These are phyloP conservation scores for Caenorhabditis sp. DNA, from an alignment of 2,888 invertebrate genomes.

Conservation along the genomic window DNA sequence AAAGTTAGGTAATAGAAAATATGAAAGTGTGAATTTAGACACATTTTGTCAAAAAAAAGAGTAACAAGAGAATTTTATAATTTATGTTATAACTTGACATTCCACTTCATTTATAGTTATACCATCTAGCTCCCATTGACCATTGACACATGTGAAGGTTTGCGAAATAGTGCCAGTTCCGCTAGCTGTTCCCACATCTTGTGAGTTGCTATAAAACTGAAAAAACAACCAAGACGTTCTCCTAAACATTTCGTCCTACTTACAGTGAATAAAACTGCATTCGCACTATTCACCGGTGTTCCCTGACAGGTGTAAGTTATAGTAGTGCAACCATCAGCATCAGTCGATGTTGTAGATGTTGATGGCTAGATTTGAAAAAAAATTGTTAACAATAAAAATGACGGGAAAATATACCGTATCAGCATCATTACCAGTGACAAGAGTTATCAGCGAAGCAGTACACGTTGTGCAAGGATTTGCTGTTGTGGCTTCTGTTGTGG, in stretches of 20 bases:
- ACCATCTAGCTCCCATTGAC: constrained; percentile 16
- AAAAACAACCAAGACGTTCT: too few relatives aligned
- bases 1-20: too few relatives aligned
- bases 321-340: constrained; percentile 12
- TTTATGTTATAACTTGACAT: constrained; percentile 31
- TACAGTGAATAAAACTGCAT: constrained; percentile 29
- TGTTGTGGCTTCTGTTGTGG: background rate
- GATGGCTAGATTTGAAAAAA: constrained; percentile 12
- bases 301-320: constrained; percentile 20
- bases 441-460: constrained; percentile 6
- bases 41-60: too few relatives aligned
- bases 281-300: constrained; percentile 12
- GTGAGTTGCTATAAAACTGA: constrained; percentile 26
- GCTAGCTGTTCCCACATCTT: constrained; percentile 15
- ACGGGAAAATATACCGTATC: constrained; percentile 5
- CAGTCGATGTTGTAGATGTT: background rate
- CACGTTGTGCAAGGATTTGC: constrained; percentile 9
- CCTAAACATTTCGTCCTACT: background rate
- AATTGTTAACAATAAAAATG: too few relatives aligned
- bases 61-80: background rate
- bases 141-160: constrained; percentile 18
- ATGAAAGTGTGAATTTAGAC: too few relatives aligned
- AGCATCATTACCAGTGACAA: constrained; percentile 24
- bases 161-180: constrained; percentile 15
- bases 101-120: constrained; percentile 29